Percentiles rank a stretch among this genome's conserved stretches.
These are phyloP conservation scores for Volucella inflata DNA, from an alignment of 2,888 invertebrate species.

Conservation along the genomic window DNA sequence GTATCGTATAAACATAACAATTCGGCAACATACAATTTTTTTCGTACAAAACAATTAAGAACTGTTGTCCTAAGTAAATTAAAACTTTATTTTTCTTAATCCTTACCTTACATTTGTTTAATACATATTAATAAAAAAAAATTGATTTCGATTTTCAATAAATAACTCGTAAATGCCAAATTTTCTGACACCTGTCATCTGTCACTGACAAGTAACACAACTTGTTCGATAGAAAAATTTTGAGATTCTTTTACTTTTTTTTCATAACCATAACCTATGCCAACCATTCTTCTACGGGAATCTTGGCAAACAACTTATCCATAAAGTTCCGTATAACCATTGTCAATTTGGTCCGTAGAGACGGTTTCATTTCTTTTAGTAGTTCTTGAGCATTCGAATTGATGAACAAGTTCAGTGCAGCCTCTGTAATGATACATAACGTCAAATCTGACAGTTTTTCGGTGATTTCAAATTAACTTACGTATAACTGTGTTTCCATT, in stretches of 20 bases:
- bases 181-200: slow-evolving; percentile 20
- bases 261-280: slow-evolving; percentile 78
- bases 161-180: slow-evolving; percentile 52
- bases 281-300: slow-evolving; percentile 92
- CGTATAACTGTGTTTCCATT: slow-evolving; percentile 92
- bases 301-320: slow-evolving; percentile 89
- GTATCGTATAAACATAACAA: too few species aligned
- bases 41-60: not conserved
- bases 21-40: too few species aligned
- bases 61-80: slow-evolving; percentile 10
- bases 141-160: slow-evolving; percentile 39
- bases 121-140: slow-evolving; percentile 20
- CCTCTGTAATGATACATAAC: slow-evolving; percentile 85
- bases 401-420: slow-evolving; percentile 93
- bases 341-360: slow-evolving; percentile 90
- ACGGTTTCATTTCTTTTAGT: slow-evolving; percentile 94
- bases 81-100: slow-evolving; percentile 40
- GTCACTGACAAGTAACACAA: not conserved
- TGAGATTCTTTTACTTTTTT: not conserved
- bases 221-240: slow-evolving; percentile 24
- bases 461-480: slow-evolving; percentile 84
- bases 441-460: not conserved
- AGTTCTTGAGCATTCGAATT: slow-evolving; percentile 93
- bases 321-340: slow-evolving; percentile 90
- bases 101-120: slow-evolving; percentile 9